These are phyloP conservation scores for Atta cephalotes DNA, from an alignment of 1,140 invertebrate species.

Conservation along the genomic window DNA sequence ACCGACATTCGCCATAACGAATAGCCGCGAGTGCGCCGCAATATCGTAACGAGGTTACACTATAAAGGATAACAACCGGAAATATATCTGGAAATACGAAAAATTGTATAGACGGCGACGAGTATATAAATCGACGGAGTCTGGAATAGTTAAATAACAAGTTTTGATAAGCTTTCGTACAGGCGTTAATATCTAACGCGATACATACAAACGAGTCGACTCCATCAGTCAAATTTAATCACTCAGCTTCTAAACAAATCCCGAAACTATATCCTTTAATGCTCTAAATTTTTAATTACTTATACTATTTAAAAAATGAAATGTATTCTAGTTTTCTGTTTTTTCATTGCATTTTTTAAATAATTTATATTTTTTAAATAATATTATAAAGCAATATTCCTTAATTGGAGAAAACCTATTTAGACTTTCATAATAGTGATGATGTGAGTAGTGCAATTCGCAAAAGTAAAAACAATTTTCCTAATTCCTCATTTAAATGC, in stretches of 20 bases:
- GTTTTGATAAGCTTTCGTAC: conserved; percentile 23
- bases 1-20: conserved; percentile 57
- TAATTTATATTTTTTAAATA: background rate
- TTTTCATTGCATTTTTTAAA: background rate
- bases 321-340: background rate
- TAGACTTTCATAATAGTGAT: background rate
- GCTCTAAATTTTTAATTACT: background rate
- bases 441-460: background rate
- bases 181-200: background rate
- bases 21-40: conserved; percentile 42
- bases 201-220: background rate
- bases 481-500: conserved; percentile 1
- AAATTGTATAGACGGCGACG: conserved; percentile 32
- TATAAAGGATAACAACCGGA: conserved; percentile 33
- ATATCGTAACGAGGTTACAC: conserved; percentile 27
- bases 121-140: conserved; percentile 7
- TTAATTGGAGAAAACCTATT: conserved; percentile 7
- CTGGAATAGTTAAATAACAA: conserved; percentile 35
- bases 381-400: background rate
- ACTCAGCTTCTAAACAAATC: background rate
- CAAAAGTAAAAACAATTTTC: background rate
- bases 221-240: conserved; percentile 7
- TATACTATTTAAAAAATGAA: background rate
- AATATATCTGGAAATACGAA: conserved; percentile 46
- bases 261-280: background rate